Evolutionary conservation across 2,797 vertebrate genomes (phyloP).

Genomic region (Acomys russatus): DNA sequence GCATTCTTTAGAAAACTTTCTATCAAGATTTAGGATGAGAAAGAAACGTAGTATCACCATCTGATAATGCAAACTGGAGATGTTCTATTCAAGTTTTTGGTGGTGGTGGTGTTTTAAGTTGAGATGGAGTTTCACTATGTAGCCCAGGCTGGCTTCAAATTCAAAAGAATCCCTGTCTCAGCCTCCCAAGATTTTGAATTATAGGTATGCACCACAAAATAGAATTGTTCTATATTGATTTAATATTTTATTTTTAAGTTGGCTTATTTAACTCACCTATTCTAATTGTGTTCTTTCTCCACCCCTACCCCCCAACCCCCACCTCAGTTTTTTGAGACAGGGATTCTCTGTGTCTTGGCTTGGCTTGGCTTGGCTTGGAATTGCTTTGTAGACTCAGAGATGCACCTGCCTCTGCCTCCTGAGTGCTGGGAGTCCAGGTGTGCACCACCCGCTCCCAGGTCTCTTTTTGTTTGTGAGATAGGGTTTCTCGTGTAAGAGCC

Average conservation of each 20-base stretch:
- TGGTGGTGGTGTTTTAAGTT: neutral
- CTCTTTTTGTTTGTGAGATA: neutral
- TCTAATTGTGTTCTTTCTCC: too few relatives aligned
- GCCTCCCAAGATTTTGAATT: neutral
- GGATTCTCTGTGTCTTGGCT: too few relatives aligned
- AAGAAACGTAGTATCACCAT: neutral
- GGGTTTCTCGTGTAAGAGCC: neutral
- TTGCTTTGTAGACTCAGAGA: too few relatives aligned
- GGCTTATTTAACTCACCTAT: neutral
- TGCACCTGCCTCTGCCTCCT: too few relatives aligned
- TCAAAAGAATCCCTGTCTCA: neutral
- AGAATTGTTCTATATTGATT: constrained; percentile 25
- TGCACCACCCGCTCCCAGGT: too few relatives aligned
- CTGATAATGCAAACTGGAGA: neutral
- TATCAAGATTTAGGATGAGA: neutral
- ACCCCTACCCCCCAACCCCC: too few relatives aligned
- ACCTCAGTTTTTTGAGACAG: too few relatives aligned
- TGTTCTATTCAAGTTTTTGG: neutral
- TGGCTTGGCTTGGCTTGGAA: too few relatives aligned
- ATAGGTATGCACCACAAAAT: neutral
- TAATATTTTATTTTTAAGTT: neutral
- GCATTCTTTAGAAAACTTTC: constrained; percentile 6
- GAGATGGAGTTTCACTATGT: neutral
- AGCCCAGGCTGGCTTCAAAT: neutral
- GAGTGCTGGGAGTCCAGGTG: too few relatives aligned